A percentile compares a stretch with the other conserved stretches of the same genome.
These are phyloP conservation scores for Melipona quadrifasciata DNA, from an alignment of 1,140 invertebrate species.

Conservation along the genomic window DNA sequence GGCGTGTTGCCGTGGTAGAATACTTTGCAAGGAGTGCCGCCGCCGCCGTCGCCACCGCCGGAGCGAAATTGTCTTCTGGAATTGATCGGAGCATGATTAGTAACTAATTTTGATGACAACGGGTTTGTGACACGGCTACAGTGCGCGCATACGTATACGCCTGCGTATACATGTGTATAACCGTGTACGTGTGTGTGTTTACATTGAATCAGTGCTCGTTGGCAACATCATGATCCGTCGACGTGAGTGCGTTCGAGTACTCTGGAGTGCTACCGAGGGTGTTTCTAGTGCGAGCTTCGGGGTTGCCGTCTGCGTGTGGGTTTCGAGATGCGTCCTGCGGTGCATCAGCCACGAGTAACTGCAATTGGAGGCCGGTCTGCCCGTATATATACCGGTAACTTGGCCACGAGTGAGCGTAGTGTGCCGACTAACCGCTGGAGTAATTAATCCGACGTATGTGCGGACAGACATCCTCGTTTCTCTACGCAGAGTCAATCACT, in stretches of 20 bases:
- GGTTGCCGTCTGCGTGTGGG: constrained; percentile 59
- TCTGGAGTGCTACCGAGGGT: constrained; percentile 61
- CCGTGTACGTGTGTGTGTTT: constrained; percentile 61
- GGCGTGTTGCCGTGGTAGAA: not conserved
- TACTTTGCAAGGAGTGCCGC: constrained; percentile 10
- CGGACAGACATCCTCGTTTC: constrained; percentile 38
- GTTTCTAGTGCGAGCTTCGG: constrained; percentile 60
- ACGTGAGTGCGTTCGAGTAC: constrained; percentile 63
- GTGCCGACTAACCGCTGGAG: constrained; percentile 53
- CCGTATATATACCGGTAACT: constrained; percentile 47
- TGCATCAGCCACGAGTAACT: constrained; percentile 62
- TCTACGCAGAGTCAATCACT: constrained; percentile 42
- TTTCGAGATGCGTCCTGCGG: constrained; percentile 60
- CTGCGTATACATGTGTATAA: constrained; percentile 37
- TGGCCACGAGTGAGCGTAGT: constrained; percentile 50
- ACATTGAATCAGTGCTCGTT: constrained; percentile 65
- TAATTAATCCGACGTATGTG: constrained; percentile 65
- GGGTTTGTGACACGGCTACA: constrained; percentile 18
- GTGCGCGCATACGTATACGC: constrained; percentile 27
- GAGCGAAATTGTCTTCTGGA: not conserved
- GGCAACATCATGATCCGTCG: constrained; percentile 66
- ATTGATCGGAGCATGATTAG: constrained; percentile 30
- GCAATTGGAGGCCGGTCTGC: constrained; percentile 49
- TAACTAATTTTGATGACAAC: constrained; percentile 18
- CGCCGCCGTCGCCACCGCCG: too few relatives aligned